phyloP scores from a whole-genome alignment of 1,140 invertebrate genomes.

The Drosophila ercepeae region DNA sequence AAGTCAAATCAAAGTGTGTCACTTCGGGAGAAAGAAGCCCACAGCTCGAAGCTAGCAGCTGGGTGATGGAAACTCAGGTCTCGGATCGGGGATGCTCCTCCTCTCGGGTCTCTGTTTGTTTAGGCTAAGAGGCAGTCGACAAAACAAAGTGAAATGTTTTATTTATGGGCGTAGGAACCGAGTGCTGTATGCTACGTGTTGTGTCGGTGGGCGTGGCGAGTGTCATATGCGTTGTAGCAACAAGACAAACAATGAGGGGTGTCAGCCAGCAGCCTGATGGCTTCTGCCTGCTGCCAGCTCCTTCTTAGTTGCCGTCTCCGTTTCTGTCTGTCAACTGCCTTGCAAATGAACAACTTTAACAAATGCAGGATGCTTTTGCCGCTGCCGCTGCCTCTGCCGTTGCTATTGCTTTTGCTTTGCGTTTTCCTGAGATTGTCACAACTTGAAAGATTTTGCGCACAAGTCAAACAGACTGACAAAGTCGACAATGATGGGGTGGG shows the following conservation, averaged over 20 bases:
- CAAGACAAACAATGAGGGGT: conserved; percentile 70
- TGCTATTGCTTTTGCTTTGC: conserved; percentile 12
- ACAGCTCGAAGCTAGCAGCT: background rate
- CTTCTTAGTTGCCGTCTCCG: conserved; percentile 36
- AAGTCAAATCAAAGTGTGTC: conserved; percentile 75
- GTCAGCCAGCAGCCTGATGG: conserved; percentile 29
- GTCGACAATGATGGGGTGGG: conserved; percentile 59
- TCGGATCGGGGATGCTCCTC: conserved; percentile 1
- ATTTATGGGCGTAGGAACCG: conserved; percentile 64
- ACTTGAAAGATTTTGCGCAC: conserved; percentile 78
- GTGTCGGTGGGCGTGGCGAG: conserved; percentile 52
- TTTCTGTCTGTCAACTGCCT: conserved; percentile 68
- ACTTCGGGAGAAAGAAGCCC: conserved; percentile 25
- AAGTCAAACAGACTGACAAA: conserved; percentile 79
- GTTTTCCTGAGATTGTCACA: conserved; percentile 55
- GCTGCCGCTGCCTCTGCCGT: conserved; percentile 24
- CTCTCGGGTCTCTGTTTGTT: conserved; percentile 44
- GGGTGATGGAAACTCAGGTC: conserved; percentile 2
- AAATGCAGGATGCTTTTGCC: conserved; percentile 55
- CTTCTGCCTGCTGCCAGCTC: conserved; percentile 9
- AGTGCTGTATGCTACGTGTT: conserved; percentile 25
- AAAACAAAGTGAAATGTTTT: conserved; percentile 82
- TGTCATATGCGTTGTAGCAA: conserved; percentile 79
- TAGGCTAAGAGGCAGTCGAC: conserved; percentile 60
- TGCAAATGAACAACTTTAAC: conserved; percentile 80